Conservation (phyloP, 2,888 invertebrate species). For the Agrilus mali region DNA sequence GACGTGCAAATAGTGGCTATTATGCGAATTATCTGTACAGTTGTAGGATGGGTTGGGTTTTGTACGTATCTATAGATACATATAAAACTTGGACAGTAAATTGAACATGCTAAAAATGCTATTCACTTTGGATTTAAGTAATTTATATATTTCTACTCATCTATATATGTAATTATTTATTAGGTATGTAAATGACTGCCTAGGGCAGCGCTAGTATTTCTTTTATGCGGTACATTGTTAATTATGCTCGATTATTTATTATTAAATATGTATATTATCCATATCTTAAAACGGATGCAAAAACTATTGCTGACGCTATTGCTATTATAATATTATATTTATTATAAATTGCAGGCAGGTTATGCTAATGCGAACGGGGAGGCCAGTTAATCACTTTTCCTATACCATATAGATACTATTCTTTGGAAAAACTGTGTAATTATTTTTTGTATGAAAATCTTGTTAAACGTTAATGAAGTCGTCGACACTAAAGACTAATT, state of each 20-base stretch:
- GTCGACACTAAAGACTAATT: no score
- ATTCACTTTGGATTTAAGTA: no score
- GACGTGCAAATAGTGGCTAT: no score
- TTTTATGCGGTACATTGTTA: not conserved
- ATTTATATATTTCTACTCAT: not conserved
- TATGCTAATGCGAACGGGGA: slow-evolving; percentile 24
- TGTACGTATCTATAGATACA: no score
- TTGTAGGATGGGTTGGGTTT: no score
- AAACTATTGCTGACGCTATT: slow-evolving; percentile 35
- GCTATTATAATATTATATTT: slow-evolving; percentile 27
- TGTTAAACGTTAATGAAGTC: slow-evolving; percentile 1
- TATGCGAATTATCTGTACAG: no score
- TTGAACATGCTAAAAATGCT: no score
- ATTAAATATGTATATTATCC: not conserved
- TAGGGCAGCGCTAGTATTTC: not conserved
- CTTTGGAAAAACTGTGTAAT: no score
- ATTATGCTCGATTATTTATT: not conserved
- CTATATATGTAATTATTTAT: not conserved
- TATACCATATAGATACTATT: no score
- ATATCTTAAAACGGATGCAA: slow-evolving; percentile 17
- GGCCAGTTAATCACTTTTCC: slow-evolving; percentile 5
- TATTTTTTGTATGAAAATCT: slow-evolving; percentile 3
- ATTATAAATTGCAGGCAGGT: slow-evolving; percentile 32
- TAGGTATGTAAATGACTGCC: not conserved
- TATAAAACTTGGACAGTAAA: no score